Conservation (phyloP, 2,888 invertebrate species). For the Toxonevra muliebris region DNA sequence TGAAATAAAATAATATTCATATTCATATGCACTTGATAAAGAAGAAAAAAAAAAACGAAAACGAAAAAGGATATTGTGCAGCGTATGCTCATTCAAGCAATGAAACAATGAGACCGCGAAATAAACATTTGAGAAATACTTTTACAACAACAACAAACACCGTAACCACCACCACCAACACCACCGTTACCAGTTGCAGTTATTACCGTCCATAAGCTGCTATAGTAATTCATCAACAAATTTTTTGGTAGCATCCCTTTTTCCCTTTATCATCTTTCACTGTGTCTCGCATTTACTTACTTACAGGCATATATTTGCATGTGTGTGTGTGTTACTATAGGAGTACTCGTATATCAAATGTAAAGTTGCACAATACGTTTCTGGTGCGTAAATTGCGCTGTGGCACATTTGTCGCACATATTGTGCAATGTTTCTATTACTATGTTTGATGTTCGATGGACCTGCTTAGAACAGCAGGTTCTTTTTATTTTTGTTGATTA, state of each 20-base stretch:
- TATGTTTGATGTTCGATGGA: slow-evolving; percentile 12
- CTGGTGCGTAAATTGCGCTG: slow-evolving; percentile 57
- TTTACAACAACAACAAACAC: slow-evolving; percentile 35
- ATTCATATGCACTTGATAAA: slow-evolving; percentile 46
- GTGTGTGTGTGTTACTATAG: background rate
- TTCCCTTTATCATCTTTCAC: slow-evolving; percentile 19
- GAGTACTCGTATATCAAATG: too few relatives aligned
- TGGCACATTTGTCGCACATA: slow-evolving; percentile 50
- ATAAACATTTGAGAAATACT: slow-evolving; percentile 37
- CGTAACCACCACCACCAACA: slow-evolving; percentile 38
- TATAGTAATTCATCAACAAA: slow-evolving; percentile 34
- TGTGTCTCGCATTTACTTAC: background rate
- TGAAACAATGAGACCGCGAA: slow-evolving; percentile 60
- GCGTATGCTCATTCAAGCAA: slow-evolving; percentile 59
- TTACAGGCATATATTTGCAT: background rate
- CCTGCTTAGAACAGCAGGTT: slow-evolving; percentile 40
- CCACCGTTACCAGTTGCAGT: slow-evolving; percentile 15
- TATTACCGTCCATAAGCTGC: slow-evolving; percentile 24
- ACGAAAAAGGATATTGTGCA: slow-evolving; percentile 42
- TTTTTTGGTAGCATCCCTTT: slow-evolving; percentile 7
- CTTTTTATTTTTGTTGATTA: slow-evolving; percentile 31
- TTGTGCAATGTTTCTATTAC: slow-evolving; percentile 46
- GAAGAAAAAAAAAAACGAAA: slow-evolving; percentile 10
- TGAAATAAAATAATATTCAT: slow-evolving; percentile 41
- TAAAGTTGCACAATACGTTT: slow-evolving; percentile 59